A percentile compares a stretch with the other conserved stretches of the same genome.
Evolutionary conservation across 2,113 vertebrate genomes (phyloP).

Genomic region (Cervus canadensis): DNA sequence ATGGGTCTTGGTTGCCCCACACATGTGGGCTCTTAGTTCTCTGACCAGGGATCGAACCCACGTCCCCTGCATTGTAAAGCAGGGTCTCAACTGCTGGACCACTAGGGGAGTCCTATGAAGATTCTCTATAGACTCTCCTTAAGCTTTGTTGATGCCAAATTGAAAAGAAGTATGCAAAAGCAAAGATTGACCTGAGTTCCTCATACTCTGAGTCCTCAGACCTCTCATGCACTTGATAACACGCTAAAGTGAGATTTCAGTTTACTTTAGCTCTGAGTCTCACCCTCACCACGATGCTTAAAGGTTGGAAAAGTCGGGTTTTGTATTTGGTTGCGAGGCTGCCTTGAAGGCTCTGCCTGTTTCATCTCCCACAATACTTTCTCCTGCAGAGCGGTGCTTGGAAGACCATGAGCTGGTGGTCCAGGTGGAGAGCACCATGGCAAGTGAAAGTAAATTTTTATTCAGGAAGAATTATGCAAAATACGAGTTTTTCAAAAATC

Average conservation of each 20-base stretch:
- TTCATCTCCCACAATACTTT: neutral
- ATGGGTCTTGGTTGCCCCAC: neutral
- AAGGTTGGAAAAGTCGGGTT: accelerated
- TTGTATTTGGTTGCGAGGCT: accelerated
- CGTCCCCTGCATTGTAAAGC: neutral
- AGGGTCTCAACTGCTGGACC: neutral
- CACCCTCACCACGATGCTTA: accelerated
- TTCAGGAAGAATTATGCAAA: constrained; percentile 99
- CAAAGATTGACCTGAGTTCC: neutral
- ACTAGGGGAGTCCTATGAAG: neutral
- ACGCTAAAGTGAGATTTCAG: accelerated
- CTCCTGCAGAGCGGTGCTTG: constrained; percentile 89
- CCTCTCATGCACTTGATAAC: accelerated
- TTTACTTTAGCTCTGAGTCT: accelerated
- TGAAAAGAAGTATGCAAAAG: neutral
- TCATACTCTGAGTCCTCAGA: neutral
- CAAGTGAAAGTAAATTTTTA: constrained; percentile 94
- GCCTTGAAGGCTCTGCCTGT: accelerated
- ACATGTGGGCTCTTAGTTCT: neutral
- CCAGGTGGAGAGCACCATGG: constrained; percentile 93
- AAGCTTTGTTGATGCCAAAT: neutral
- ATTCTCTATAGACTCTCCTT: neutral
- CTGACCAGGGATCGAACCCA: neutral
- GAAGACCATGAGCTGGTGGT: constrained; percentile 96
- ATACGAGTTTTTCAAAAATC: constrained; percentile 98